Conservation (phyloP, 35 echinoderm and acorn worm species). For the Heliocidaris erythrogramma region DNA sequence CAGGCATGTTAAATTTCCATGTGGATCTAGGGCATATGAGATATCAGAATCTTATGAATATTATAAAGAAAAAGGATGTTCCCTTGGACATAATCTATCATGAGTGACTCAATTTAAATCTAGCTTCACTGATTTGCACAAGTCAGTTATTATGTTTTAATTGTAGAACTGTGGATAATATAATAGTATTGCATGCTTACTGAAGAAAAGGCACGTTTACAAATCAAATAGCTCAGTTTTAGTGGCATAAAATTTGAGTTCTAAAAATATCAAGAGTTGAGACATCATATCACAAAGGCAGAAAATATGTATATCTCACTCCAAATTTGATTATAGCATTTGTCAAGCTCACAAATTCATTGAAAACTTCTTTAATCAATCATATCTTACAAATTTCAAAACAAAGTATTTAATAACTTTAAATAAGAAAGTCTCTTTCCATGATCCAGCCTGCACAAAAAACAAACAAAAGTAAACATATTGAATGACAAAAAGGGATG, state of each 20-base stretch:
- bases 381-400: no score
- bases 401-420: no score
- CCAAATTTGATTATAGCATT: not conserved
- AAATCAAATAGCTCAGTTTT: not conserved
- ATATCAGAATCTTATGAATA: no score
- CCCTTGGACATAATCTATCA: no score
- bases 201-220: not conserved
- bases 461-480: no score
- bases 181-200: not conserved
- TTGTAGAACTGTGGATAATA: not conserved
- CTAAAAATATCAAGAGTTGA: not conserved
- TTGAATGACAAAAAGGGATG: not conserved
- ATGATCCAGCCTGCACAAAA: no score
- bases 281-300: no score
- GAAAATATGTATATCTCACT: not conserved
- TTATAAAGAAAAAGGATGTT: no score
- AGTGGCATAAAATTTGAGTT: not conserved
- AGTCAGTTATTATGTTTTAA: not conserved
- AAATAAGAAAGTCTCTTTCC: no score
- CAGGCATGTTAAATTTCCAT: no score
- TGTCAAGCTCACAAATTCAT: not conserved
- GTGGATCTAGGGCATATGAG: no score
- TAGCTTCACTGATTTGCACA: not conserved
- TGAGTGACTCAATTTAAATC: no score
- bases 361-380: not conserved